Percentiles rank a stretch among this genome's conserved stretches.
These are phyloP conservation scores for Dreissena rostriformis DNA, from an alignment of 1,140 invertebrate genomes.

Conservation along the genomic window DNA sequence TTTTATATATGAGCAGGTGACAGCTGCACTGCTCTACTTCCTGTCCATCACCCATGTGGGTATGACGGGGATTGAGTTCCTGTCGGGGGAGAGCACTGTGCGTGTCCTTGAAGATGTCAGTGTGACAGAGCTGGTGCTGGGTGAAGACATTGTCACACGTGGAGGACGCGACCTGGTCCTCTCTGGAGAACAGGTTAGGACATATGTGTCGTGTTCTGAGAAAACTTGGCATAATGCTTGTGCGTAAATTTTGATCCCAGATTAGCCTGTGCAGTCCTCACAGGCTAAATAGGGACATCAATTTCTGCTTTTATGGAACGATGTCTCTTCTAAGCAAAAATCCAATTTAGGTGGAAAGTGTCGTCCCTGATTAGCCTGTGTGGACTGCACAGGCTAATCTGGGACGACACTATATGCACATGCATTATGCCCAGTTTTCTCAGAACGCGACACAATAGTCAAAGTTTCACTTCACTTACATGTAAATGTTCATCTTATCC, in stretches of 20 bases:
- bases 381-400: too few relatives aligned
- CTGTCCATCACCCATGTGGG: constrained; percentile 53
- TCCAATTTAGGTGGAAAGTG: too few relatives aligned
- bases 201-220: not conserved
- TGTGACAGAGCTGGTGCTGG: constrained; percentile 11
- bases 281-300: too few relatives aligned
- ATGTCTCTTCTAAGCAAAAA: too few relatives aligned
- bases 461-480: too few relatives aligned
- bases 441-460: too few relatives aligned
- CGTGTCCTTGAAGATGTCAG: constrained; percentile 28
- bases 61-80: constrained; percentile 37
- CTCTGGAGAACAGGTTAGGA: constrained; percentile 20
- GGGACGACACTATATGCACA: too few relatives aligned
- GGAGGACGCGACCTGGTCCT: not conserved
- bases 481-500: too few relatives aligned
- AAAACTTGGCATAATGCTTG: not conserved
- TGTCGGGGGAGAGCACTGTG: constrained; percentile 18
- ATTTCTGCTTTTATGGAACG: too few relatives aligned
- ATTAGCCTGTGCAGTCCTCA: too few relatives aligned
- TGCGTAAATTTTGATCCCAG: not conserved
- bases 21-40: constrained; percentile 43
- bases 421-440: too few relatives aligned
- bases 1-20: constrained; percentile 24
- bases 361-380: too few relatives aligned
- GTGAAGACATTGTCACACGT: constrained; percentile 5